A percentile compares a stretch with the other conserved stretches of the same genome.
Conservation (phyloP, 2,113 vertebrate genomes). For the Paradoxurus hermaphroditus region DNA sequence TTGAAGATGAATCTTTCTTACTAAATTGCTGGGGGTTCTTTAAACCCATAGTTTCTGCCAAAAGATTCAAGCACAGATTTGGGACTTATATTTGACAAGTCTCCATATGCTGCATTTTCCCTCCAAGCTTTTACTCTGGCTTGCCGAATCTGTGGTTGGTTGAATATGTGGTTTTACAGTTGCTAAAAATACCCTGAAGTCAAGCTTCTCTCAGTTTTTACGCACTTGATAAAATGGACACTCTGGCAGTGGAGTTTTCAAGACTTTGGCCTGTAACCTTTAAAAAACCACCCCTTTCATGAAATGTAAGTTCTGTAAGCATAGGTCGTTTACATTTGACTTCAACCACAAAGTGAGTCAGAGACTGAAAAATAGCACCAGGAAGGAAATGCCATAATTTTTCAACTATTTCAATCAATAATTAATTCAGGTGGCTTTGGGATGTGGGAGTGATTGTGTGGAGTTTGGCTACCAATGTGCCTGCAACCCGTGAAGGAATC, state of each 20-base stretch:
- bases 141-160: conserved; percentile 41
- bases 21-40: conserved; percentile 50
- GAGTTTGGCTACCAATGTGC: not conserved
- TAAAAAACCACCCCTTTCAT: not conserved
- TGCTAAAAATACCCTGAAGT: conserved; percentile 61
- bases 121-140: conserved; percentile 58
- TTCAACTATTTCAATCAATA: not conserved
- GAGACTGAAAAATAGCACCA: not conserved
- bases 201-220: not conserved
- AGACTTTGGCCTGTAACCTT: not conserved
- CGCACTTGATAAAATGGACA: not conserved
- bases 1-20: conserved; percentile 31
- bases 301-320: not conserved
- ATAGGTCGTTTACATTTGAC: not conserved
- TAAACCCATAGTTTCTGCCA: conserved; percentile 65
- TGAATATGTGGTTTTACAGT: conserved; percentile 46
- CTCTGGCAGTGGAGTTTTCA: not conserved
- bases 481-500: not conserved
- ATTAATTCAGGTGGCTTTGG: not conserved
- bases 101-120: conserved; percentile 62
- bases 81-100: conserved; percentile 69
- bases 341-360: not conserved
- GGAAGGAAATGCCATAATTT: not conserved
- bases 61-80: conserved; percentile 65
- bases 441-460: not conserved